Conservation (phyloP, 2,888 invertebrate species). For the Acronicta psi region DNA sequence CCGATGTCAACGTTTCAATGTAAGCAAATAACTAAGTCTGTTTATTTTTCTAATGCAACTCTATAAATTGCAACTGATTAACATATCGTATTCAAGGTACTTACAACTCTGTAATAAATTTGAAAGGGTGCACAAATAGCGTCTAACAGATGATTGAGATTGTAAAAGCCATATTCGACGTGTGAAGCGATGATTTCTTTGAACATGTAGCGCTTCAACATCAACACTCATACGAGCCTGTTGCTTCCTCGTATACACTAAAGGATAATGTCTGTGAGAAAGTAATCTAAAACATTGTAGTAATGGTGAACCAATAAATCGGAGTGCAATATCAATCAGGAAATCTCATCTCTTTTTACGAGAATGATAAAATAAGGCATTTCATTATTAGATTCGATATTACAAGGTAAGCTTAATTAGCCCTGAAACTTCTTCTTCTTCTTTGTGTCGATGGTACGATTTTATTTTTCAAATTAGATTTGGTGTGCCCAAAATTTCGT, state of each 20-base stretch:
- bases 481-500: no score
- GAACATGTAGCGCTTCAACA: constrained; percentile 34
- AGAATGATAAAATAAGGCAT: constrained; percentile 61
- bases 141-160: constrained; percentile 32
- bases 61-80: constrained; percentile 49
- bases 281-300: constrained; percentile 66
- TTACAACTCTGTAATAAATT: constrained; percentile 35
- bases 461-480: no score
- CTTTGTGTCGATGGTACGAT: no score
- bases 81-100: constrained; percentile 31
- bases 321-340: constrained; percentile 75
- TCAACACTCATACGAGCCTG: constrained; percentile 52
- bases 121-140: constrained; percentile 26
- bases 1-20: constrained; percentile 54
- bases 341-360: constrained; percentile 72
- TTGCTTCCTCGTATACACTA: constrained; percentile 44
- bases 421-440: no score
- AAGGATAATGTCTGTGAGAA: constrained; percentile 42
- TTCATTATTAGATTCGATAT: constrained; percentile 24
- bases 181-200: constrained; percentile 45
- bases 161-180: constrained; percentile 28
- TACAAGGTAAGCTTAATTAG: constrained; percentile 13
- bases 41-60: constrained; percentile 57
- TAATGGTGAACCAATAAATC: constrained; percentile 62
- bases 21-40: constrained; percentile 44